Percentiles rank a stretch among this genome's conserved stretches.
Conservation (phyloP, 92 coral and sea anemone species). For the Pocillopora meandrina region DNA sequence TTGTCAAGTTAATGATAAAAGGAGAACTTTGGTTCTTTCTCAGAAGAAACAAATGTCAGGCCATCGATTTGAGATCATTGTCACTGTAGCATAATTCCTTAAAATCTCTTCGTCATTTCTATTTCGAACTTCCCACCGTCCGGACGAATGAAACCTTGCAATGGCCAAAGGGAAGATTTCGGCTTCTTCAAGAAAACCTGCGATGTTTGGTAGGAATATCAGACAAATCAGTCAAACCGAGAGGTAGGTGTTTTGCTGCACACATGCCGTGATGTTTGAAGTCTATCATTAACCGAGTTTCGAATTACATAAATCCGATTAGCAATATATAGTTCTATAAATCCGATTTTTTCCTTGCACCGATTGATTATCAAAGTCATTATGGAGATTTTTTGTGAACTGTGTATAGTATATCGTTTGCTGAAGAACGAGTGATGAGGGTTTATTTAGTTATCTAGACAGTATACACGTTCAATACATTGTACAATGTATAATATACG, state of each 20-base stretch:
- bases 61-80: neutral
- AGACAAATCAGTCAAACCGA: slow-evolving; percentile 10
- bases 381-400: too few relatives aligned
- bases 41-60: neutral
- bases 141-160: neutral
- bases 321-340: too few relatives aligned
- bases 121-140: neutral
- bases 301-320: too few relatives aligned
- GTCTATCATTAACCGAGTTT: too few relatives aligned
- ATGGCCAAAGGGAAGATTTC: slow-evolving; percentile 30
- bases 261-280: neutral
- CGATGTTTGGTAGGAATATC: neutral
- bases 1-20: neutral
- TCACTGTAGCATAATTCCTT: neutral
- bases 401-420: too few relatives aligned
- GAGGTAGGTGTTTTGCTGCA: neutral
- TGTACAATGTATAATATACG: too few relatives aligned
- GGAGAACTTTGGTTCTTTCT: neutral
- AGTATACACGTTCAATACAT: too few relatives aligned
- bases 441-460: too few relatives aligned
- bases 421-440: too few relatives aligned
- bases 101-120: slow-evolving; percentile 16
- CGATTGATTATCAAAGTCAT: too few relatives aligned
- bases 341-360: too few relatives aligned
- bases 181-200: neutral